phyloP scores from a whole-genome alignment of 2,888 invertebrate species.

The Molorchus minor region DNA sequence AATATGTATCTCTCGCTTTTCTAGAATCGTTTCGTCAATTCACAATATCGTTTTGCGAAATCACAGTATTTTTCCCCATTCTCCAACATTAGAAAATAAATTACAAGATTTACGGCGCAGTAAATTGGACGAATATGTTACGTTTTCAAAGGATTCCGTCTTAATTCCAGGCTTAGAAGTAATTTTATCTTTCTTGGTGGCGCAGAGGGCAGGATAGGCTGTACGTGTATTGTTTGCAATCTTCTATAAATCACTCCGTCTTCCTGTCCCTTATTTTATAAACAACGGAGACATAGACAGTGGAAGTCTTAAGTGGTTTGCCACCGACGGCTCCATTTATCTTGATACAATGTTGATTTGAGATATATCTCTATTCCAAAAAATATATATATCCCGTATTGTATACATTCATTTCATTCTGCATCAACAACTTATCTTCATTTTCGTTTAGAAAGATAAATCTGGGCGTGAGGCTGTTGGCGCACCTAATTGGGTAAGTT shows the following conservation, averaged over 20 bases:
- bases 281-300: constrained; percentile 23
- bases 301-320: constrained; percentile 28
- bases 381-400: constrained; percentile 24
- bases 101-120: no score
- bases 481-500: not conserved
- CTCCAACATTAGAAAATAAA: no score
- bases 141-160: no score
- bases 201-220: not conserved
- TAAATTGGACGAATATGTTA: no score
- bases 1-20: no score
- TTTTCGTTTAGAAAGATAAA: constrained; percentile 22
- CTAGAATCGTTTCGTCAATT: no score
- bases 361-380: constrained; percentile 26
- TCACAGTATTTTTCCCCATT: no score
- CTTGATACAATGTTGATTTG: constrained; percentile 26
- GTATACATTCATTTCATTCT: constrained; percentile 13
- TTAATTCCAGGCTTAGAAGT: no score
- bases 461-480: not conserved
- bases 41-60: no score
- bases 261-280: constrained; percentile 23
- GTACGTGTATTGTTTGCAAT: constrained; percentile 18
- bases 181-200: not conserved
- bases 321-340: constrained; percentile 19
- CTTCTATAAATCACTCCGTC: constrained; percentile 20
- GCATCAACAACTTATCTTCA: constrained; percentile 23